Conservation (phyloP, 2,888 invertebrate genomes). For the Hypselothyrea guttata region DNA sequence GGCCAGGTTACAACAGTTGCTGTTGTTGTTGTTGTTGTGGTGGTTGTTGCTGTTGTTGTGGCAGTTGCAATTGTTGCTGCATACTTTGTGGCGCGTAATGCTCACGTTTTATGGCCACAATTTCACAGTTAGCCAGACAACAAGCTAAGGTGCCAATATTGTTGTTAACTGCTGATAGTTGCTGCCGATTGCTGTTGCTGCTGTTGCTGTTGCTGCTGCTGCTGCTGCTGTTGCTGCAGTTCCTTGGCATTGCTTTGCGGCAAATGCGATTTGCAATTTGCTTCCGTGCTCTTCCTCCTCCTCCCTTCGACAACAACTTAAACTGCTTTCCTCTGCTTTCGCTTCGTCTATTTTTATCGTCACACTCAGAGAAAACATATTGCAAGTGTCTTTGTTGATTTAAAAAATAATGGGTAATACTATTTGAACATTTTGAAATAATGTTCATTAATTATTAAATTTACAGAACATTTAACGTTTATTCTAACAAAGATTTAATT, state of each 20-base stretch:
- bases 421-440: no score
- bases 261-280: conserved; percentile 66
- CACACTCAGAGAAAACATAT: no score
- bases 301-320: neutral
- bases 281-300: conserved; percentile 24
- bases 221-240: conserved; percentile 11
- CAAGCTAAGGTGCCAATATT: conserved; percentile 75
- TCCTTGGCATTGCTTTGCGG: conserved; percentile 63
- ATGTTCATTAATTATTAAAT: no score
- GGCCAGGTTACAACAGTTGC: conserved; percentile 10
- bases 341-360: conserved; percentile 45
- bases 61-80: conserved; percentile 31
- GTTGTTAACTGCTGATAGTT: conserved; percentile 78
- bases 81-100: conserved; percentile 64
- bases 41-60: conserved; percentile 12
- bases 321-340: conserved; percentile 22
- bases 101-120: conserved; percentile 74
- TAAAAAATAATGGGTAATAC: no score
- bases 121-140: conserved; percentile 68
- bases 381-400: no score
- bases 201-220: conserved; percentile 19
- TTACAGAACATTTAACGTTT: no score
- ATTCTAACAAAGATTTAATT: no score
- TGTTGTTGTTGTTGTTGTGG: neutral
- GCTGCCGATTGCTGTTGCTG: conserved; percentile 47